These are phyloP conservation scores for Oriolus oriolus DNA, from an alignment of 2,113 vertebrate species.

Conservation along the genomic window DNA sequence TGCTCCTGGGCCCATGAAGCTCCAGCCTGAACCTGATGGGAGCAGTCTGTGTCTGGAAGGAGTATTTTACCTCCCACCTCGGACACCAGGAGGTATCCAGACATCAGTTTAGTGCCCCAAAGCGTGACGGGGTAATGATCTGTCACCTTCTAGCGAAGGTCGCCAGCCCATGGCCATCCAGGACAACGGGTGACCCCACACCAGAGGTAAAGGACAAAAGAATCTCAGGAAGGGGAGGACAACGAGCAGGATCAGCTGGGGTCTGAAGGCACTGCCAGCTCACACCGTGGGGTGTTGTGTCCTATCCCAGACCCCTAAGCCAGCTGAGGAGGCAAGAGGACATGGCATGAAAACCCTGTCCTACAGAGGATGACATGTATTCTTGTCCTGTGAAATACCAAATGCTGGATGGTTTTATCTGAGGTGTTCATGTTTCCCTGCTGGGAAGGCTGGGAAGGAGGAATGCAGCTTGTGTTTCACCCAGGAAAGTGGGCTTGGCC, in stretches of 20 bases:
- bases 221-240: background rate
- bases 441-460: background rate
- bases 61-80: background rate
- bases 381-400: background rate
- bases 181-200: rapidly evolving
- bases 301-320: background rate
- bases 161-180: rapidly evolving
- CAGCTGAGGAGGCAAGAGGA: background rate
- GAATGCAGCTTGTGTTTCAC: background rate
- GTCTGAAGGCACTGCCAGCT: background rate
- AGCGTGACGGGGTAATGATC: rapidly evolving
- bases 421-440: background rate
- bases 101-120: background rate
- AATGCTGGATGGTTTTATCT: rapidly evolving
- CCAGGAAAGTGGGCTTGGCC: background rate
- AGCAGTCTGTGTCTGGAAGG: background rate
- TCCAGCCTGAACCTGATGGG: background rate
- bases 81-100: background rate
- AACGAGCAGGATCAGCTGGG: background rate
- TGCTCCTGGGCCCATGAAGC: background rate
- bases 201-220: background rate
- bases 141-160: background rate
- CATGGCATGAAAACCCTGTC: background rate
- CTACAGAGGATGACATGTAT: background rate
- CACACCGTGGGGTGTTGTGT: background rate